Percentiles rank a stretch among this genome's conserved stretches.
These are phyloP conservation scores for Eurystomus glaucurus DNA, from an alignment of 2,797 vertebrate species.

Conservation along the genomic window DNA sequence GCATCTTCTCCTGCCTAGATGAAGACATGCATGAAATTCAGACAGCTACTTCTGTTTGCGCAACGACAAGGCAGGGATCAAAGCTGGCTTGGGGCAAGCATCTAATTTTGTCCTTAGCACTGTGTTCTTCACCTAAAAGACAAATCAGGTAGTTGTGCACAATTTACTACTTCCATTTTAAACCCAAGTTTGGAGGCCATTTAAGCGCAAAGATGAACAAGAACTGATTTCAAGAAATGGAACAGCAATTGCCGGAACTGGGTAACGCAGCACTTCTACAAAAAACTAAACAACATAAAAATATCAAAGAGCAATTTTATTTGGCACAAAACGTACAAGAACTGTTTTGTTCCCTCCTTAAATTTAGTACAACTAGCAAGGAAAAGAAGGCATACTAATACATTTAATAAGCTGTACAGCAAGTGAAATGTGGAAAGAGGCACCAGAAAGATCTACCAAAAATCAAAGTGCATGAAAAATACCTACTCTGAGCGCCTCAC, in stretches of 20 bases:
- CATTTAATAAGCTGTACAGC: constrained; percentile 75
- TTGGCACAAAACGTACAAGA: constrained; percentile 82
- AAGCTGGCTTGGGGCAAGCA: not conserved
- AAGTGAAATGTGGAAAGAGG: constrained; percentile 73
- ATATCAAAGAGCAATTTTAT: constrained; percentile 80
- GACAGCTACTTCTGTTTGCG: not conserved
- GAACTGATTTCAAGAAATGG: not conserved
- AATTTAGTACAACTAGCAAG: constrained; percentile 71
- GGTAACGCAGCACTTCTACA: not conserved
- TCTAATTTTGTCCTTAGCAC: not conserved
- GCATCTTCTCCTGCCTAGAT: not conserved
- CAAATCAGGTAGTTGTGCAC: not conserved
- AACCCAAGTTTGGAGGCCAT: not conserved
- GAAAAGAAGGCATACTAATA: constrained; percentile 73
- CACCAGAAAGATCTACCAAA: constrained; percentile 77
- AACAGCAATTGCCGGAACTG: not conserved
- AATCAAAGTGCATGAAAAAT: constrained; percentile 81
- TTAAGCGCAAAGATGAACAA: not conserved
- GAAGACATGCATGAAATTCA: not conserved
- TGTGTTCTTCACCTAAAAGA: not conserved
- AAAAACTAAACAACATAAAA: not conserved
- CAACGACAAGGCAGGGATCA: not conserved
- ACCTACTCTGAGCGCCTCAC: constrained; percentile 75
- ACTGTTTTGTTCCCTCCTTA: constrained; percentile 71
- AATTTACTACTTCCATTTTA: not conserved